Evolutionary conservation across 2,113 vertebrate genomes (phyloP).

Genomic region (Zapornia atra): DNA sequence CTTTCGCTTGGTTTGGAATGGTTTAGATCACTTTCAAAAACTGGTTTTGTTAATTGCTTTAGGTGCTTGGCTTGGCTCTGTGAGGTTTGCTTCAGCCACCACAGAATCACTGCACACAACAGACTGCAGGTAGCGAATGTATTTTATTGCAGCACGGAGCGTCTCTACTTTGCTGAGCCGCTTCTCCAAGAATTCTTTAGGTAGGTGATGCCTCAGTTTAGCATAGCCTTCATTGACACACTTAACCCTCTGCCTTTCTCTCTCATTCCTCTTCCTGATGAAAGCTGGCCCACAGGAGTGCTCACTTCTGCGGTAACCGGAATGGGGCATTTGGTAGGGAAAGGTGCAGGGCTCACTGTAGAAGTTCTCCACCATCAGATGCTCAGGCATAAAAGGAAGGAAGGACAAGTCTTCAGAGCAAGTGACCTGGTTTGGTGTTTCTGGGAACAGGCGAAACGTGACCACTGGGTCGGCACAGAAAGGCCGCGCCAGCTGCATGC

Average conservation of each 20-base stretch:
- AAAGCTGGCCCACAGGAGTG: constrained; percentile 75
- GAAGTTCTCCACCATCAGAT: constrained; percentile 44
- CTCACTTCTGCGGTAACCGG: constrained; percentile 54
- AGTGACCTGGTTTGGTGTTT: constrained; percentile 44
- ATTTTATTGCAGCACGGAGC: constrained; percentile 80
- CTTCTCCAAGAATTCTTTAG: constrained; percentile 77
- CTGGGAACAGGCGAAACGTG: constrained; percentile 60
- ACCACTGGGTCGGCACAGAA: constrained; percentile 70
- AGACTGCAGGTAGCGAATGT: constrained; percentile 78
- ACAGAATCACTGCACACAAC: constrained; percentile 50
- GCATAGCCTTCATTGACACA: constrained; percentile 84
- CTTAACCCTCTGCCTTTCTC: constrained; percentile 81
- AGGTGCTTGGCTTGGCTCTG: neutral
- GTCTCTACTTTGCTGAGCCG: constrained; percentile 84
- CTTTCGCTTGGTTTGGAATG: neutral
- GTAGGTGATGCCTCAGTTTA: constrained; percentile 79
- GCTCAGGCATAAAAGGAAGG: constrained; percentile 65
- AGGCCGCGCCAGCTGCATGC: constrained; percentile 51
- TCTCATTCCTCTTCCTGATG: constrained; percentile 81
- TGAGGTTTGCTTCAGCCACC: neutral
- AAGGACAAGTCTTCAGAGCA: constrained; percentile 70
- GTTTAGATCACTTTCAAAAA: constrained; percentile 36
- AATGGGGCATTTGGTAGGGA: constrained; percentile 49
- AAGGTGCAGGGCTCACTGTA: constrained; percentile 58
- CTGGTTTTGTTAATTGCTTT: neutral